A percentile compares a stretch with the other conserved stretches of the same genome.
Evolutionary conservation across 2,113 vertebrate genomes (phyloP).

Genomic region (Pangasianodon hypophthalmus): DNA sequence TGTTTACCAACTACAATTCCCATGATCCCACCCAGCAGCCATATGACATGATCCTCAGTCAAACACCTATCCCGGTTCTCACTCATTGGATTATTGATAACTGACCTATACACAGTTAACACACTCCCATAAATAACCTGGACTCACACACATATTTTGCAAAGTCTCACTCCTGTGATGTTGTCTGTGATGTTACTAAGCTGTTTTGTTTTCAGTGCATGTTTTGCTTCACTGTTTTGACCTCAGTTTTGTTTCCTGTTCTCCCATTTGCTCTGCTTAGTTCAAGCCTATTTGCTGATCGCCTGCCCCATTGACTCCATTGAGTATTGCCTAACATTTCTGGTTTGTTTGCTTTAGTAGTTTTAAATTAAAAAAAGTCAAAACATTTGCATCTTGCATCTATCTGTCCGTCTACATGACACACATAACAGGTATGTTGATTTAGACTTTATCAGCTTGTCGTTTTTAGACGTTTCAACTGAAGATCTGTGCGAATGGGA

Average conservation of each 20-base stretch:
- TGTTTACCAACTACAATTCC: background rate
- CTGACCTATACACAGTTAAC: background rate
- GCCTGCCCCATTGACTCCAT: background rate
- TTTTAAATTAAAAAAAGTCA: background rate
- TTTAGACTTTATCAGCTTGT: background rate
- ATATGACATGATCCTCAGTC: background rate
- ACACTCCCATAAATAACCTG: background rate
- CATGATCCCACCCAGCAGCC: background rate
- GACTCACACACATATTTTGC: background rate
- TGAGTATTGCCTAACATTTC: background rate
- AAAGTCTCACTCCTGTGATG: background rate
- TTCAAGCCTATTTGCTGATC: background rate
- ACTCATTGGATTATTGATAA: background rate
- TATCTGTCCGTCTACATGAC: background rate
- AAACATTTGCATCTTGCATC: background rate
- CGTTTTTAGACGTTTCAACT: background rate
- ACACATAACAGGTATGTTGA: background rate
- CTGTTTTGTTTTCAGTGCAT: background rate
- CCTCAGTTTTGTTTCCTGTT: background rate
- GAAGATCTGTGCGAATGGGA: conserved; percentile 18
- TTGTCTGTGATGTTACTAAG: background rate
- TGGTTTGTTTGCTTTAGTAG: background rate
- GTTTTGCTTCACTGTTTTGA: background rate
- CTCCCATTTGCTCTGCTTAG: background rate
- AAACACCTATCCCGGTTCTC: background rate